Conservation (phyloP, 2,113 vertebrate genomes). For the Nothocercus nigrocapillus region DNA sequence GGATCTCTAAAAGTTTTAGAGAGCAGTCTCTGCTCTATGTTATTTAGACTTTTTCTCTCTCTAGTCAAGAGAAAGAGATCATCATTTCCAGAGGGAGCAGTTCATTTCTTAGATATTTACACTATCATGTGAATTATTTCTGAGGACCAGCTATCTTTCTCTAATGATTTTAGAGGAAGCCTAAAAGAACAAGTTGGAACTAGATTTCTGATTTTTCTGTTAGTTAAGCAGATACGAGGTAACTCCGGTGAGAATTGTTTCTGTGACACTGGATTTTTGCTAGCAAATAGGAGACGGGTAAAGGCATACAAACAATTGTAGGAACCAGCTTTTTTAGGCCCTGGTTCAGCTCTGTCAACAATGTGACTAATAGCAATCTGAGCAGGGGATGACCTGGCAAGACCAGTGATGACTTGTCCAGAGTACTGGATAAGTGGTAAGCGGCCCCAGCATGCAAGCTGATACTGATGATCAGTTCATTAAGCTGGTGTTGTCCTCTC, state of each 20-base stretch:
- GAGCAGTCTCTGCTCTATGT: not conserved
- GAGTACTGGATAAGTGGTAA: not conserved
- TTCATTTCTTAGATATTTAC: not conserved
- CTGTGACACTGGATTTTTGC: not conserved
- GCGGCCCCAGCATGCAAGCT: not conserved
- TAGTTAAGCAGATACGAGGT: accelerated
- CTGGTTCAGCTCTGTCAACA: not conserved
- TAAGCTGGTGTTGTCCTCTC: not conserved
- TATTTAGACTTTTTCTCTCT: not conserved
- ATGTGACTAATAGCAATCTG: not conserved
- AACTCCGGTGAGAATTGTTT: not conserved
- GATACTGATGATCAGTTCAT: not conserved
- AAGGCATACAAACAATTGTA: not conserved
- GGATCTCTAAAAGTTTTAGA: not conserved
- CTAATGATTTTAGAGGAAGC: not conserved
- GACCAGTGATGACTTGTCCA: not conserved
- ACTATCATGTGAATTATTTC: not conserved
- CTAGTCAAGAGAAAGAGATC: not conserved
- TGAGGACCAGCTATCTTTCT: not conserved
- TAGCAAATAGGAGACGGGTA: not conserved
- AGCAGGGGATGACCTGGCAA: not conserved
- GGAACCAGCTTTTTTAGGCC: not conserved
- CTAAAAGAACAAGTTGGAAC: not conserved
- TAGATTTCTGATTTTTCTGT: not conserved
- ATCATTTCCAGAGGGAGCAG: not conserved